These are phyloP conservation scores for Limnephilus marmoratus DNA, from an alignment of 2,888 invertebrate genomes.

Conservation along the genomic window DNA sequence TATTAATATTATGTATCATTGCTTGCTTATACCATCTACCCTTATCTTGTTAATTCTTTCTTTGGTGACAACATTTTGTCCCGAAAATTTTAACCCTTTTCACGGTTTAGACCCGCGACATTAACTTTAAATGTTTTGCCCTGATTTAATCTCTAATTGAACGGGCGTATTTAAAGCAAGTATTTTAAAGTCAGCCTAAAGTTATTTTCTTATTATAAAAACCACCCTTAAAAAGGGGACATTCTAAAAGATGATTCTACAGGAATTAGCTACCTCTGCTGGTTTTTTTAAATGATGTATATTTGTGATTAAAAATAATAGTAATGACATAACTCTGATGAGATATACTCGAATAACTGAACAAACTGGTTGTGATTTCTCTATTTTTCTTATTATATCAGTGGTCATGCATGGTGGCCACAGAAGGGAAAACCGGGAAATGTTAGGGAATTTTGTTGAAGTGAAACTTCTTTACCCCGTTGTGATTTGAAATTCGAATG, in stretches of 20 bases:
- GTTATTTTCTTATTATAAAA: not conserved
- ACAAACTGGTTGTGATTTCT: not conserved
- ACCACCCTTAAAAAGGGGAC: not conserved
- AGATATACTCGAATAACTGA: not conserved
- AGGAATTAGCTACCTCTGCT: not conserved
- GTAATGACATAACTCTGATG: not conserved
- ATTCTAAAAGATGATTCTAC: not conserved
- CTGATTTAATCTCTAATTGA: not conserved
- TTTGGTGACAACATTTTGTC: not conserved
- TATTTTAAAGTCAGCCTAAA: not conserved
- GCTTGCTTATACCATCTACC: not conserved
- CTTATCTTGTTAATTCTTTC: not conserved
- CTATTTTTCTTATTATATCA: not conserved
- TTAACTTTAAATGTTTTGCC: not conserved
- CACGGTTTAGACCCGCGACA: not conserved
- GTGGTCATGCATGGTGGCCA: not conserved
- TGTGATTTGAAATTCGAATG: too few species aligned
- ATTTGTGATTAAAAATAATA: not conserved
- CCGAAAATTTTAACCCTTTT: not conserved
- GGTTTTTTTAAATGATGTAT: too few species aligned
- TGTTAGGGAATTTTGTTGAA: too few species aligned
- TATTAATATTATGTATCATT: too few species aligned
- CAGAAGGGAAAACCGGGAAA: too few species aligned
- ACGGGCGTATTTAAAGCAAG: not conserved
- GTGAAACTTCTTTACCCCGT: too few species aligned